Evolutionary conservation across 2,888 invertebrate genomes (phyloP).

Genomic region (Autographa gamma): DNA sequence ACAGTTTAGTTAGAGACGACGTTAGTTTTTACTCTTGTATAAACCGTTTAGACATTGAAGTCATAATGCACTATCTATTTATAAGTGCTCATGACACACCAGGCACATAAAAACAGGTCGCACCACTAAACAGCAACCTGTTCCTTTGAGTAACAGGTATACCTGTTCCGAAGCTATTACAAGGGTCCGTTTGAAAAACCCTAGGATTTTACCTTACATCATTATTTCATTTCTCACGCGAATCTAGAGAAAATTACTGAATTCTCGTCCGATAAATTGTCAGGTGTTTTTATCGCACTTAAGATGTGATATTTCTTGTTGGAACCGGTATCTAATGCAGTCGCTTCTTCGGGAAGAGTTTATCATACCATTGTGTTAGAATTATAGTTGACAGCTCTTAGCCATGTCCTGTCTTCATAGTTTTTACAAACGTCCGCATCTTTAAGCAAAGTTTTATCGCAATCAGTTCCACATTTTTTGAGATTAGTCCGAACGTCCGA

Average conservation of each 20-base stretch:
- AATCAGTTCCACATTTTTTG: no score
- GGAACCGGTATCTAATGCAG: background rate
- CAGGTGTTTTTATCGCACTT: background rate
- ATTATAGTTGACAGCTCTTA: background rate
- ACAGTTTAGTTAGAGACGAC: background rate
- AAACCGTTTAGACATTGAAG: background rate
- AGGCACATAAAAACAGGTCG: background rate
- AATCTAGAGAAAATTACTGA: constrained; percentile 1
- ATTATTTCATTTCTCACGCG: constrained; percentile 7
- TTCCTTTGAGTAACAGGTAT: background rate
- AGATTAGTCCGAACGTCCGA: no score
- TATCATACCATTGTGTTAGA: constrained; percentile 4
- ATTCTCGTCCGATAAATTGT: background rate
- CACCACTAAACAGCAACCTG: background rate
- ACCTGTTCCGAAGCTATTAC: constrained; percentile 1
- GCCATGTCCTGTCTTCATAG: background rate
- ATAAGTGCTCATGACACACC: constrained; percentile 7
- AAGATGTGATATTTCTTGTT: background rate
- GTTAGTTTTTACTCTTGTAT: background rate
- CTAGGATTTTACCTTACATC: background rate
- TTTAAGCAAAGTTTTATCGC: no score
- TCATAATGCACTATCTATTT: constrained; percentile 6
- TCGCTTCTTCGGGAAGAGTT: background rate
- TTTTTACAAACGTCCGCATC: background rate
- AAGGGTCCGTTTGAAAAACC: constrained; percentile 1